Conservation (phyloP, 2,797 vertebrate species). For the Cichlasoma orientale region DNA sequence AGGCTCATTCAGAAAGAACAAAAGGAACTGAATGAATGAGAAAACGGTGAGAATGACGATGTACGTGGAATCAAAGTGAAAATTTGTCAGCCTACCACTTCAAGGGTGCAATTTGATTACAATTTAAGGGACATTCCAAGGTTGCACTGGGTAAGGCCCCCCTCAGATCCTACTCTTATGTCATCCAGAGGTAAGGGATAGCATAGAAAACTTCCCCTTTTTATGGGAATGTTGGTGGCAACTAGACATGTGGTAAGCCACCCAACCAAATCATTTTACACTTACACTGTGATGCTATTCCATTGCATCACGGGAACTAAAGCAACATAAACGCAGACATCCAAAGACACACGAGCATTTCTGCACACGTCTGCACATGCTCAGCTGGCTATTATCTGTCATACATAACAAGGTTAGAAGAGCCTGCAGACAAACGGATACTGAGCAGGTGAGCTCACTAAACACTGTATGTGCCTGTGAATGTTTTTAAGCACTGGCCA, state of each 20-base stretch:
- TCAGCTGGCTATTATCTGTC: slow-evolving; percentile 47
- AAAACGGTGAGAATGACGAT: slow-evolving; percentile 28
- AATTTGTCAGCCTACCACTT: slow-evolving; percentile 32
- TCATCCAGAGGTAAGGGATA: background rate
- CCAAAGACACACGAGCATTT: slow-evolving; percentile 10
- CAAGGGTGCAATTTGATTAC: slow-evolving; percentile 49
- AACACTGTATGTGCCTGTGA: slow-evolving; percentile 20
- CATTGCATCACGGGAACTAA: slow-evolving; percentile 59
- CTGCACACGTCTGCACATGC: background rate
- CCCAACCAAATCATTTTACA: slow-evolving; percentile 48
- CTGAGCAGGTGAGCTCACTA: slow-evolving; percentile 51
- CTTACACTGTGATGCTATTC: slow-evolving; percentile 55
- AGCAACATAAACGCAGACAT: slow-evolving; percentile 16
- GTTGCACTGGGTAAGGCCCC: slow-evolving; percentile 32
- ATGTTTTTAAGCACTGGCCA: slow-evolving; percentile 29
- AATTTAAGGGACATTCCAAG: slow-evolving; percentile 26
- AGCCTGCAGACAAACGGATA: slow-evolving; percentile 42
- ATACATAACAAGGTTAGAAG: slow-evolving; percentile 39
- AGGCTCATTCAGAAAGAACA: slow-evolving; percentile 27
- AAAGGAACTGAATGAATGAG: slow-evolving; percentile 1
- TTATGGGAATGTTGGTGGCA: slow-evolving; percentile 20
- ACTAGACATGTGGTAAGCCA: slow-evolving; percentile 30
- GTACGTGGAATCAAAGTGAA: slow-evolving; percentile 7
- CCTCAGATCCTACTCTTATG: slow-evolving; percentile 46
- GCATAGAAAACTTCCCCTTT: slow-evolving; percentile 12